phyloP scores from a whole-genome alignment of 2,797 vertebrate genomes.

The Morus bassanus region DNA sequence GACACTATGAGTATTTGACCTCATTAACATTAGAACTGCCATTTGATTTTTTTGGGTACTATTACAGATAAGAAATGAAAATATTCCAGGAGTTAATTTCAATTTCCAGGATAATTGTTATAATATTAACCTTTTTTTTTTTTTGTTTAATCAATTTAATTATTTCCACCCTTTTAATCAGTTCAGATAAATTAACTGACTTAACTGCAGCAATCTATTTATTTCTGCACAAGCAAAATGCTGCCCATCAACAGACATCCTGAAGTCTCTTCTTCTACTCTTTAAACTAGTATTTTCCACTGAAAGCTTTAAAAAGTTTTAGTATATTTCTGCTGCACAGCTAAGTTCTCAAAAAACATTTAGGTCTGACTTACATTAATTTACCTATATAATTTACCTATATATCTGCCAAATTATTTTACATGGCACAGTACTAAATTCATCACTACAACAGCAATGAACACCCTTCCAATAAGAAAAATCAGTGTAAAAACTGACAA shows the following conservation, averaged over 20 bases:
- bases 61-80: slow-evolving; percentile 6
- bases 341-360: not conserved
- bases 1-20: slow-evolving; percentile 17
- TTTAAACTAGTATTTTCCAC: not conserved
- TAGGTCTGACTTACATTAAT: not conserved
- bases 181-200: slow-evolving; percentile 9
- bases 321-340: not conserved
- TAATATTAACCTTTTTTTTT: not conserved
- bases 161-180: slow-evolving; percentile 17
- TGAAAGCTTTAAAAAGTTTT: not conserved
- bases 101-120: slow-evolving; percentile 5
- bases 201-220: not conserved
- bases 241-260: not conserved
- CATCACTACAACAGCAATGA: not conserved
- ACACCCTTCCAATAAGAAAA: not conserved
- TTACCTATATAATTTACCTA: not conserved
- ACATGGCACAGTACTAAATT: not conserved
- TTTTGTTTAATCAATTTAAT: not conserved
- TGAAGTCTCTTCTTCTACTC: not conserved
- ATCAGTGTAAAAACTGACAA: not conserved
- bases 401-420: not conserved
- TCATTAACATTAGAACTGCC: not conserved
- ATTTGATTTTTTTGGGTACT: not conserved
- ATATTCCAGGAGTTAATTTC: slow-evolving; percentile 14
- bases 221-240: not conserved